Base-by-base conservation (phyloP, 2,113 vertebrate genomes). In the Nansenia antarctica region DNA sequence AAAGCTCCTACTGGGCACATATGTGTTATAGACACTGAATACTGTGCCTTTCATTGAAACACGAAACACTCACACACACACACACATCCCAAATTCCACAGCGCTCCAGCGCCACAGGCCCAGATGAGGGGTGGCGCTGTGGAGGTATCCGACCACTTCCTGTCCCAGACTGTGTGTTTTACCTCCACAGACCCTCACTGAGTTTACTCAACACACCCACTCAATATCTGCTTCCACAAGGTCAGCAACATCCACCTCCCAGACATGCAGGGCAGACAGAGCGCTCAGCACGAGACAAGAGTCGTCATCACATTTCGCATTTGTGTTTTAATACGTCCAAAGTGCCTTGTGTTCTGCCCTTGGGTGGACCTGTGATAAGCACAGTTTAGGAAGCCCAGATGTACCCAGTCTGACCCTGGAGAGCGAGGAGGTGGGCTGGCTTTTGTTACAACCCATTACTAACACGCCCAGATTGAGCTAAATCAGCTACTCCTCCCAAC, bases 131-230 rank as follows among this genome's bases (percentile, higher is more conserved):
- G 53, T 30, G 80, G 76, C 79, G 77, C 69, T 65, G 77, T 67
- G 52, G 72, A 76, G 79, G 71, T 74, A 81, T 76, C 70, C 34
- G 68, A 82, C 85, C 82, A 84, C 86, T 85, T 87, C 85, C 86
- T 60, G 37, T 12, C 42, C 34, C 31, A 12, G 14, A 31, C 68
- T 85, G 80, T 72, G 60, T 72, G 72, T 76, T 86, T 77, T 77
- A 73, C 39, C 71, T 69, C 62, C 77, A 31, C 52, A 77, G 75
- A 78, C 71, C 64, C 70, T 80, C 55, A 73, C 73, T 80, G 11
- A 26, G 12, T 4, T 14, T 55, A 1, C 26, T 27, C 22, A 26
- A 29, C 53, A 24, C 24, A 42, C 39, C 82, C 69, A 68, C 60
- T 65, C 62, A 12, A 0, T 27, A 73, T 82, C 82, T 77, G 42